Evolutionary conservation across 2,888 invertebrate genomes (phyloP).

Genomic region (Dryobota labecula): DNA sequence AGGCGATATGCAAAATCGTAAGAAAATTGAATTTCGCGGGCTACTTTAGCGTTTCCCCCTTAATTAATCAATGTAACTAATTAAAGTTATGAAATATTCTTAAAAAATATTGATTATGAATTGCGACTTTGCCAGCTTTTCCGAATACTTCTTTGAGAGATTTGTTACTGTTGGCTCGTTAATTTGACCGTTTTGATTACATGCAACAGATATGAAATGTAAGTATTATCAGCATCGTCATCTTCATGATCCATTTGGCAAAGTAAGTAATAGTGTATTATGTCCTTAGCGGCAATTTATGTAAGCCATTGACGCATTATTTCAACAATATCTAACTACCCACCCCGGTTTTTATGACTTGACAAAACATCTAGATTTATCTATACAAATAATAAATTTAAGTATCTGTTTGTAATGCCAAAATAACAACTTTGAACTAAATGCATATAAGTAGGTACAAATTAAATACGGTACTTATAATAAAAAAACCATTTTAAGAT

Average conservation of each 20-base stretch:
- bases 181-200: conserved; percentile 21
- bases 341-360: background rate
- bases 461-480: too few relatives aligned
- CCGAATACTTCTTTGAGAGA: background rate
- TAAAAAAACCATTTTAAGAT: too few relatives aligned
- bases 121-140: background rate
- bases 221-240: conserved; percentile 34
- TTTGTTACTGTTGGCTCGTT: background rate
- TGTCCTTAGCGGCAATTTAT: conserved; percentile 2
- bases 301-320: background rate
- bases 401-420: too few relatives aligned
- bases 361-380: background rate
- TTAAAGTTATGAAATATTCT: too few relatives aligned
- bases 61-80: too few relatives aligned
- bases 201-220: conserved; percentile 43
- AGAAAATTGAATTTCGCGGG: too few relatives aligned
- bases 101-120: background rate
- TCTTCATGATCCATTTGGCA: conserved; percentile 3
- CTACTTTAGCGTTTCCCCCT: too few relatives aligned
- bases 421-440: too few relatives aligned
- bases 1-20: too few relatives aligned
- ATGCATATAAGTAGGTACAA: too few relatives aligned
- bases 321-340: background rate
- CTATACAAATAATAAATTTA: too few relatives aligned
- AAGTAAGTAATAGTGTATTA: conserved; percentile 16